Conservation (phyloP, 2,888 invertebrate species). For the Adela reaumurella region DNA sequence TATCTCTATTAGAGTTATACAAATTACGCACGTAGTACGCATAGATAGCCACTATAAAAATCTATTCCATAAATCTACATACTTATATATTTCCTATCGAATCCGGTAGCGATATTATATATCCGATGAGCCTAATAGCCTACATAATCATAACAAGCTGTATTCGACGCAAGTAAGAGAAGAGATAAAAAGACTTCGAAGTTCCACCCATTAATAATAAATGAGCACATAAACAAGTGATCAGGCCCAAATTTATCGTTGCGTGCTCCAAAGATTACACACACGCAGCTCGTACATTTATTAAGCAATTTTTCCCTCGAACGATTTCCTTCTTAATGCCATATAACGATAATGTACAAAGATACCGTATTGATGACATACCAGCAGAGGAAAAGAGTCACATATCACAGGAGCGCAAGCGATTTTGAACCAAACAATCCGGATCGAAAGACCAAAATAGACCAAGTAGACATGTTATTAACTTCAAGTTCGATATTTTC, state of each 20-base stretch:
- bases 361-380: conserved; percentile 42
- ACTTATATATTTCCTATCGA: too few relatives aligned
- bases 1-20: too few relatives aligned
- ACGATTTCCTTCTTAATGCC: conserved; percentile 43
- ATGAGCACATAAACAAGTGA: conserved; percentile 3
- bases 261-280: not conserved
- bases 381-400: conserved; percentile 15
- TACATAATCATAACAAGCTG: too few relatives aligned
- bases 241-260: not conserved
- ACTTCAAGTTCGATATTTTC: conserved; percentile 43
- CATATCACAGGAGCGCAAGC: conserved; percentile 11
- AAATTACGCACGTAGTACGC: too few relatives aligned
- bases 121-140: too few relatives aligned
- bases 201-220: conserved; percentile 4
- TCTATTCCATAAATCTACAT: too few relatives aligned
- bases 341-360: conserved; percentile 39
- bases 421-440: conserved; percentile 9
- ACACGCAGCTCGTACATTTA: conserved; percentile 25
- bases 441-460: conserved; percentile 10
- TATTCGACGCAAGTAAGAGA: not conserved
- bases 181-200: conserved; percentile 2
- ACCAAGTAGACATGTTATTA: conserved; percentile 21
- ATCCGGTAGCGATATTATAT: too few relatives aligned
- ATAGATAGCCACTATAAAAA: too few relatives aligned
- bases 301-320: conserved; percentile 51